Conservation (phyloP, 2,888 invertebrate genomes). For the Polydrusus pterygomalis region DNA sequence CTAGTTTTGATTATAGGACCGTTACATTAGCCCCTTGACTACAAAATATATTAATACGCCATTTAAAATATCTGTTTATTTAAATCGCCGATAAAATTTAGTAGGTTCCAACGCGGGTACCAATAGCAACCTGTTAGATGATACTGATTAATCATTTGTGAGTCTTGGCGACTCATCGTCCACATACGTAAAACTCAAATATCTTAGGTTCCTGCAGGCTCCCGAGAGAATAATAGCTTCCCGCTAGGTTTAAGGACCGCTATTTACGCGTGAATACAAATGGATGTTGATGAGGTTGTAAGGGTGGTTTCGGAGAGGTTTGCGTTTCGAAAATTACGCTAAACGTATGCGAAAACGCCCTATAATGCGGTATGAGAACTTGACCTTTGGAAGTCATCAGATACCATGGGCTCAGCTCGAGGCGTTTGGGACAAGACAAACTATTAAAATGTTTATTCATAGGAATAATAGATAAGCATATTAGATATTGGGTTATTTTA, state of each 20-base stretch:
- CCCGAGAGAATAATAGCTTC: too few species aligned
- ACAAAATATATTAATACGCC: slow-evolving; percentile 24
- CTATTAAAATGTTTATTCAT: slow-evolving; percentile 37
- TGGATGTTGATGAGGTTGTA: too few species aligned
- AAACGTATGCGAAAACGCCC: too few species aligned
- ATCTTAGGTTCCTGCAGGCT: too few species aligned
- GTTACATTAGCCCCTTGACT: slow-evolving; percentile 4
- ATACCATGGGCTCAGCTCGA: slow-evolving; percentile 22
- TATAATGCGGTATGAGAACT: too few species aligned
- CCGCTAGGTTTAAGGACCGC: too few species aligned
- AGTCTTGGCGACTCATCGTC: slow-evolving; percentile 44
- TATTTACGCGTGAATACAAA: too few species aligned
- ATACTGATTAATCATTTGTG: slow-evolving; percentile 52
- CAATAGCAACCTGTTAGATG: slow-evolving; percentile 47
- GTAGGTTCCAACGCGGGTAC: slow-evolving; percentile 22
- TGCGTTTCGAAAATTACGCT: too few species aligned
- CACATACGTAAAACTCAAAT: too few species aligned
- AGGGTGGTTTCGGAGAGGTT: too few species aligned
- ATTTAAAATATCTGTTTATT: slow-evolving; percentile 32
- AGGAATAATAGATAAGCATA: slow-evolving; percentile 6
- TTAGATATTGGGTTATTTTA: slow-evolving; percentile 10
- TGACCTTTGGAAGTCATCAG: too few species aligned
- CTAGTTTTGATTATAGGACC: too few species aligned
- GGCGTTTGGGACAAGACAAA: slow-evolving; percentile 47
- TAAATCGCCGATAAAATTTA: slow-evolving; percentile 23